These are phyloP conservation scores for Drosophila oshimai DNA, from an alignment of 1,140 invertebrate species.

Conservation along the genomic window DNA sequence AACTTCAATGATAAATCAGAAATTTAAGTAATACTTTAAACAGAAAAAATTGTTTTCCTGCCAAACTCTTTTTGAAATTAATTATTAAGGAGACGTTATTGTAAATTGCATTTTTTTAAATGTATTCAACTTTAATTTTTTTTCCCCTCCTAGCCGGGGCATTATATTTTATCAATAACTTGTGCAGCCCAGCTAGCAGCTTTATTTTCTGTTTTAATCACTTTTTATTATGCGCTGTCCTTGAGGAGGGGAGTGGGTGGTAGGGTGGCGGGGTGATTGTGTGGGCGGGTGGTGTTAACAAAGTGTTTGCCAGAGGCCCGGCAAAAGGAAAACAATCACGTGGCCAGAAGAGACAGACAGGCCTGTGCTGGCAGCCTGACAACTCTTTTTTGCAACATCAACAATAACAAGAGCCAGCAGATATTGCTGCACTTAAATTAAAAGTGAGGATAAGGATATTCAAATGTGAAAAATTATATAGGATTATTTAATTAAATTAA, in stretches of 20 bases:
- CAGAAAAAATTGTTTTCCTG: too few relatives aligned
- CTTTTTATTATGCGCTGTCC: conserved; percentile 59
- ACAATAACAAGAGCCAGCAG: conserved; percentile 55
- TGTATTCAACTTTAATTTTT: too few relatives aligned
- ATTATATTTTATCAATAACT: conserved; percentile 29
- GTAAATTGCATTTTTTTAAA: too few relatives aligned
- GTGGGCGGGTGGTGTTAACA: conserved; percentile 33
- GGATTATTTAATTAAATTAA: too few relatives aligned
- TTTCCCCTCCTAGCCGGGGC: not conserved
- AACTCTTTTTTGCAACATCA: conserved; percentile 74
- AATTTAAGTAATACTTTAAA: too few relatives aligned
- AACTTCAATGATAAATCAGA: too few relatives aligned
- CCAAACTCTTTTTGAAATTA: too few relatives aligned
- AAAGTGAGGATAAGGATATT: not conserved
- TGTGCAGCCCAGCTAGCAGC: conserved; percentile 2
- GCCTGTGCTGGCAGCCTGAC: conserved; percentile 61
- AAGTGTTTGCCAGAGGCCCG: conserved; percentile 51
- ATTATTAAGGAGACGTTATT: too few relatives aligned
- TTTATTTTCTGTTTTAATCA: conserved; percentile 61
- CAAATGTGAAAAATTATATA: too few relatives aligned
- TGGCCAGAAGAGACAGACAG: conserved; percentile 62
- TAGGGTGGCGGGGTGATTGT: not conserved
- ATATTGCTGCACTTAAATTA: not conserved
- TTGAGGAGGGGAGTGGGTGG: not conserved
- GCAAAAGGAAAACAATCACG: conserved; percentile 70